Evolutionary conservation across 1,140 invertebrate genomes (phyloP).

Genomic region (Vollenhovia emeryi): DNA sequence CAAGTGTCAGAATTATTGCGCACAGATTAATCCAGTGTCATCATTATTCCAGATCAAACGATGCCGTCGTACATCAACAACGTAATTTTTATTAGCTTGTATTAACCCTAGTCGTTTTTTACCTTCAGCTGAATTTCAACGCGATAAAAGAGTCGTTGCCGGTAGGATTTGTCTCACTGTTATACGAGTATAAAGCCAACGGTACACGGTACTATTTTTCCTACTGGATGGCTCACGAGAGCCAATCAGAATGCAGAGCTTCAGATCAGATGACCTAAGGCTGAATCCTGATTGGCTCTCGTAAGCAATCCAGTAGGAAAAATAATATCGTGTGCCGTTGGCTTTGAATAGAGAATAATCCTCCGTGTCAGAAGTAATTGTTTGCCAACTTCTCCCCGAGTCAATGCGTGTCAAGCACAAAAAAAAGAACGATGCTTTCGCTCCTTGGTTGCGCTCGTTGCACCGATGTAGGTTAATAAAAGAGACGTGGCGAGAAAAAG

Average conservation of each 20-base stretch:
- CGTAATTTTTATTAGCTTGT: neutral
- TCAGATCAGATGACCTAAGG: no score
- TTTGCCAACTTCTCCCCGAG: neutral
- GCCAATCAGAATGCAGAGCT: no score
- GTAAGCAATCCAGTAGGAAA: no score
- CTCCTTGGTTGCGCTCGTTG: neutral
- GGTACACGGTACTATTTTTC: no score
- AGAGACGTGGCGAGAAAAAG: slow-evolving; percentile 5
- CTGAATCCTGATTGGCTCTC: no score
- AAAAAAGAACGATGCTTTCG: neutral
- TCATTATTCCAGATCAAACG: slow-evolving; percentile 34
- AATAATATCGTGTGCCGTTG: no score
- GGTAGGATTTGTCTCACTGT: neutral
- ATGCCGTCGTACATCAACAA: slow-evolving; percentile 15
- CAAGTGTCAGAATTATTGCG: slow-evolving; percentile 30
- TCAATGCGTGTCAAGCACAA: neutral
- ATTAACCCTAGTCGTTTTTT: neutral
- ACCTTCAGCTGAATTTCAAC: neutral
- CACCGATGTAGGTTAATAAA: slow-evolving; percentile 30
- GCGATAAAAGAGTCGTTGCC: neutral
- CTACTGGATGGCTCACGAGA: no score
- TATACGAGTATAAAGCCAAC: no score
- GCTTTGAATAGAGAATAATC: neutral
- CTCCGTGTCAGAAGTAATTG: neutral
- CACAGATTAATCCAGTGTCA: slow-evolving; percentile 18